These are phyloP conservation scores for Syrrhaptes paradoxus DNA, from an alignment of 2,113 vertebrate species.

Conservation along the genomic window DNA sequence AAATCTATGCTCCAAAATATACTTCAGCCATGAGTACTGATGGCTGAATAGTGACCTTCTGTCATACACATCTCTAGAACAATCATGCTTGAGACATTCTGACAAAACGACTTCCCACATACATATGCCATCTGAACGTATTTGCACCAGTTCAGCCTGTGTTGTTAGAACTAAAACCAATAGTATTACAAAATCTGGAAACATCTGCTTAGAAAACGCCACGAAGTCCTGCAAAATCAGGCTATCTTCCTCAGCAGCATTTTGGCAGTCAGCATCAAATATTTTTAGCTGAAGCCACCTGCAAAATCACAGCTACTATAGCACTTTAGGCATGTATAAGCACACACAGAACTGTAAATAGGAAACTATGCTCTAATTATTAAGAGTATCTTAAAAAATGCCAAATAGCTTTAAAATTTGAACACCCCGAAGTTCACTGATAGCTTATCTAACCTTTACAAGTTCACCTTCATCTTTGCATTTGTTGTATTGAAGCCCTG, in stretches of 20 bases:
- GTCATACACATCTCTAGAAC: background rate
- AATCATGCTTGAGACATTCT: constrained; percentile 2
- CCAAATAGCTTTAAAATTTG: background rate
- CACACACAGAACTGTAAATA: background rate
- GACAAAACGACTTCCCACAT: constrained; percentile 20
- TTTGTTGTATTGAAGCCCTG: background rate
- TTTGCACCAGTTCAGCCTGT: background rate
- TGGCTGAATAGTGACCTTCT: constrained; percentile 11
- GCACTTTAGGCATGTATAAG: background rate
- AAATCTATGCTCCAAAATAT: constrained; percentile 18
- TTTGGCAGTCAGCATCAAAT: background rate
- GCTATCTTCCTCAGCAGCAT: background rate
- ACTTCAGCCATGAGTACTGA: constrained; percentile 20
- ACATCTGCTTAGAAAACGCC: constrained; percentile 11
- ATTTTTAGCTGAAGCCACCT: background rate
- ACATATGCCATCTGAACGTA: background rate
- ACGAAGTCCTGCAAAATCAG: background rate
- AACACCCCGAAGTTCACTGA: background rate
- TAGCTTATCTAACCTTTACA: background rate
- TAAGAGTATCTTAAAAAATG: background rate
- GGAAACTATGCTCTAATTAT: background rate
- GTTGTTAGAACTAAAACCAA: background rate
- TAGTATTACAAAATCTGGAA: background rate
- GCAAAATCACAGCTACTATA: background rate
- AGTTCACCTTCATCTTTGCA: background rate